Base-by-base conservation (phyloP, 1,140 invertebrate genomes). In the Drosophila repletoides region DNA sequence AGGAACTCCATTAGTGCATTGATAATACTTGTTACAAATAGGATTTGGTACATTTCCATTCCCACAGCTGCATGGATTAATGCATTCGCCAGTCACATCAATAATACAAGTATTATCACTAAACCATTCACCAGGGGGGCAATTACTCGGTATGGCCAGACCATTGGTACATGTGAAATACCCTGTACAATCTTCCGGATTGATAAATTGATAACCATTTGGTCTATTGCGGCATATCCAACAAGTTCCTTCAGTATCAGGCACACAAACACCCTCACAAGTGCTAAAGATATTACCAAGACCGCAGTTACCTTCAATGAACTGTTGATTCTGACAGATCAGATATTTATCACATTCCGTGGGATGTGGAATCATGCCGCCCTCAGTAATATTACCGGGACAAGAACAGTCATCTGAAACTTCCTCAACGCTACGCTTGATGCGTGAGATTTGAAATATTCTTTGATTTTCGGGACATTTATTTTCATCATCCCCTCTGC, bases 321-420 rank as follows among this genome's bases (percentile, higher is more conserved):
- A 34, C 29, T 73, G 15, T 1, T 75, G 69, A 33, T 72, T 52
- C 17, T 43, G 6, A 5, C 88, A 89, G 2, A 88, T 73, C 34
- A 64, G 75, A 28, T 83, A 89, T 45, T 72, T 76, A 12, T 67
- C 70, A 33, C 88, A 89, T 1, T 89, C 74, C 1, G 66, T 88
- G 45, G 79, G 64, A 58, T 80, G 75, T 0, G 46, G 4, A 0
- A 68, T 14, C 14, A 79, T 73, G 22, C 21, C 19, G 9, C 80
- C 80, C 1, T 88, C 71, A 3, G 51, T 22, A 29, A 75, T 48
- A 10, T 73, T 68, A 4, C 56, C 73, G 4, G 58, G 28, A 26
- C 80, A 86, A 12, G 15, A 41, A 12, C 64, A 72, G 19, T 65
- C 9, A 5, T 24, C 34, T n/a, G 24, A 3, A 3, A 31, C 31